Evolutionary conservation across 2,888 invertebrate species (phyloP).

Genomic region (Lypha dubia): DNA sequence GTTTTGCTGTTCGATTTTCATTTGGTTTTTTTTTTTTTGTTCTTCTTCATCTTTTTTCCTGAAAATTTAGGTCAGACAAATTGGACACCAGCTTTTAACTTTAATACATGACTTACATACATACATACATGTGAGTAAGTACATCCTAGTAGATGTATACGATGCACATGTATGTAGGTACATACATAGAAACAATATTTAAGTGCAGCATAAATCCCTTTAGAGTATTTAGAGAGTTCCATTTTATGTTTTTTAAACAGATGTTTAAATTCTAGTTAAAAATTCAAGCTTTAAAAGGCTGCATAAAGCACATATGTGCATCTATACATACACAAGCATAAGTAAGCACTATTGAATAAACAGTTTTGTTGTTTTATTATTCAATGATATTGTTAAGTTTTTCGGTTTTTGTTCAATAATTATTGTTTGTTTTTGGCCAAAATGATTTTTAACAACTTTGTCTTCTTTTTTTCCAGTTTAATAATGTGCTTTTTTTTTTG

Average conservation of each 20-base stretch:
- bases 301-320: conserved; percentile 7
- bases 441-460: conserved; percentile 15
- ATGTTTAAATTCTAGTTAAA: conserved; percentile 42
- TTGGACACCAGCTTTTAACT: conserved; percentile 57
- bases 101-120: conserved; percentile 30
- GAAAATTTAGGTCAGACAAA: conserved; percentile 59
- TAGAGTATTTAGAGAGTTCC: conserved; percentile 35
- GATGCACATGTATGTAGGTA: conserved; percentile 13
- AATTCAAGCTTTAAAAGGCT: conserved; percentile 29
- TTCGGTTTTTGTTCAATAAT: conserved; percentile 20
- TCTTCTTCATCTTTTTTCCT: background rate
- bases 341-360: background rate
- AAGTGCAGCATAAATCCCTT: conserved; percentile 63
- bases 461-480: conserved; percentile 5
- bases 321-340: no score
- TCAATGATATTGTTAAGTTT: background rate
- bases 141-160: background rate
- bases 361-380: background rate
- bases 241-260: conserved; percentile 23
- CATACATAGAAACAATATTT: no score
- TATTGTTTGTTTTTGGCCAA: conserved; percentile 13
- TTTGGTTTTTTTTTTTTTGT: background rate
- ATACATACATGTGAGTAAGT: background rate
- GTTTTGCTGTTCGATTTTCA: conserved; percentile 44
- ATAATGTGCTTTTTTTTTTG: background rate